A percentile compares a stretch with the other conserved stretches of the same genome.
These are phyloP conservation scores for Onchidella celtica DNA, from an alignment of 2,888 invertebrate species.

Conservation along the genomic window DNA sequence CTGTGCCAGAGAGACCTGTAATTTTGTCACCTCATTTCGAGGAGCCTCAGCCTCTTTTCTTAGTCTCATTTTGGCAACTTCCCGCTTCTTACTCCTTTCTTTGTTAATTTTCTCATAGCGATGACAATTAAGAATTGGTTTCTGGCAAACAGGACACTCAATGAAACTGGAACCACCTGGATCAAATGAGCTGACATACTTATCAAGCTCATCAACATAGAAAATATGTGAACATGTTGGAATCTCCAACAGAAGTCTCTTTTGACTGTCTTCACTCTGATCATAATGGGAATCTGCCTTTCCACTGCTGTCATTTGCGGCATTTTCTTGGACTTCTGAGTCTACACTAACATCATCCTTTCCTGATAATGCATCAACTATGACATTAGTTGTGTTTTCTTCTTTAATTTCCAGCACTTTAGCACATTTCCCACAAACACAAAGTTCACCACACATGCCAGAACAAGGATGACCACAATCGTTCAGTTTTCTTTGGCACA, in stretches of 20 bases:
- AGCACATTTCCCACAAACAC: conserved; percentile 43
- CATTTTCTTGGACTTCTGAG: not conserved
- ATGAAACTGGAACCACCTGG: conserved; percentile 22
- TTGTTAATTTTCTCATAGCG: conserved; percentile 39
- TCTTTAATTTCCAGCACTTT: not conserved
- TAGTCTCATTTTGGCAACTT: conserved; percentile 2
- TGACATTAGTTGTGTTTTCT: not conserved
- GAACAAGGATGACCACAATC: conserved; percentile 35
- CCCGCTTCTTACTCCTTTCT: conserved; percentile 1
- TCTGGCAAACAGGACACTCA: conserved; percentile 48
- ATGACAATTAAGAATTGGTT: conserved; percentile 34
- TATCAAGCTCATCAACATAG: conserved; percentile 42
- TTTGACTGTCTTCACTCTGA: not conserved
- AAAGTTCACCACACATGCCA: conserved; percentile 50
- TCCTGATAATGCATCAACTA: too few species aligned
- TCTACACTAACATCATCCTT: not conserved
- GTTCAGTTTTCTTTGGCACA: not conserved
- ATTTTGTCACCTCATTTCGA: not conserved
- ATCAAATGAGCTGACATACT: conserved; percentile 28
- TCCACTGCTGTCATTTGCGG: not conserved
- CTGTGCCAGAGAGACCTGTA: not conserved
- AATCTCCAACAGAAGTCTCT: conserved; percentile 31
- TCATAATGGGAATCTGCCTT: not conserved
- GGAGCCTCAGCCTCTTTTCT: not conserved
- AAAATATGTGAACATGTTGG: conserved; percentile 47